These are phyloP conservation scores for Apeltes quadracus DNA, from an alignment of 2,113 vertebrate species.

Conservation along the genomic window DNA sequence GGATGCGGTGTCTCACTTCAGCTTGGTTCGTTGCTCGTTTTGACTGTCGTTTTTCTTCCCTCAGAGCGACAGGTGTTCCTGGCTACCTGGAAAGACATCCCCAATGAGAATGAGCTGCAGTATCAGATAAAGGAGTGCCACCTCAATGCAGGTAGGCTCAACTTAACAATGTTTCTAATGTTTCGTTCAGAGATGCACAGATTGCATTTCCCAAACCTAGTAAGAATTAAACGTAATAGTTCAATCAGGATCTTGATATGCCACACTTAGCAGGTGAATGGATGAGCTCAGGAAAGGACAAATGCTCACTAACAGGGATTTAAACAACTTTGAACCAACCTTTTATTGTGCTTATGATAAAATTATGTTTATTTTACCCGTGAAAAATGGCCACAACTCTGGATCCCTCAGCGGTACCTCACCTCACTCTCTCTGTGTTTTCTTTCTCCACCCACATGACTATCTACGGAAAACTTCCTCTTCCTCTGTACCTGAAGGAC, in stretches of 20 bases:
- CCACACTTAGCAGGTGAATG: too few species aligned
- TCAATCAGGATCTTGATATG: neutral
- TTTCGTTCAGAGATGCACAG: neutral
- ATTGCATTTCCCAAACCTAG: neutral
- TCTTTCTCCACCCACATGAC: constrained; percentile 53
- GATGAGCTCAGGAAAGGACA: too few species aligned
- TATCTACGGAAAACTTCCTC: constrained; percentile 44
- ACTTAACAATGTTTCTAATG: neutral
- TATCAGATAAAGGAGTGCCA: constrained; percentile 99
- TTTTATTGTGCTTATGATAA: too few species aligned
- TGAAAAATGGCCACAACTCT: neutral
- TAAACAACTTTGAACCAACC: too few species aligned
- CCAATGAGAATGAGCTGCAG: constrained; percentile 98
- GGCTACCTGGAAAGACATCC: constrained; percentile 99
- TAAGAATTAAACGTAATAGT: neutral
- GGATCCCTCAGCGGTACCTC: neutral
- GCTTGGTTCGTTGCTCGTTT: neutral
- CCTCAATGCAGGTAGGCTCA: constrained; percentile 91
- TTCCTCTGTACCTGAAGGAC: constrained; percentile 18
- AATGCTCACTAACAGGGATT: too few species aligned
- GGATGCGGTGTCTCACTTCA: neutral
- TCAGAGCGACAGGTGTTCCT: constrained; percentile 98
- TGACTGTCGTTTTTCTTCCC: neutral
- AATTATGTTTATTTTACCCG: too few species aligned
- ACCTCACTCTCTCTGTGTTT: constrained; percentile 35